phyloP scores from a whole-genome alignment of 2,797 vertebrate species.

The Phaenicophaeus curvirostris region DNA sequence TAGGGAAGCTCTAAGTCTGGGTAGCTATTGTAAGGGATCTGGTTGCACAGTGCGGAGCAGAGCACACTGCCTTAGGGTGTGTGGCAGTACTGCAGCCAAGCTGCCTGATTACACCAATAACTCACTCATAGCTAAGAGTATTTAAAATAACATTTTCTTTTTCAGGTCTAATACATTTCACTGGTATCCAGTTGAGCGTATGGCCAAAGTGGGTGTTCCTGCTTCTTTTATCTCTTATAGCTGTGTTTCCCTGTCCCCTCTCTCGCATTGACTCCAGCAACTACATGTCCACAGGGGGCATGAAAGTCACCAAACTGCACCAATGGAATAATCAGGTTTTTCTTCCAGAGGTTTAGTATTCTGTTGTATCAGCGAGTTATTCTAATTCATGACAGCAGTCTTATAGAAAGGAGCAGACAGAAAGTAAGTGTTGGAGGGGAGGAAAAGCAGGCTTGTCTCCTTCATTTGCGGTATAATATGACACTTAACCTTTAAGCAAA shows the following conservation, averaged over 20 bases:
- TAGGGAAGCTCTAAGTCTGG: background rate
- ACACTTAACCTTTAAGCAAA: background rate
- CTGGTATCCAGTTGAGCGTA: background rate
- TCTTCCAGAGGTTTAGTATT: background rate
- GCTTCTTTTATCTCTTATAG: background rate
- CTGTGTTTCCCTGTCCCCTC: background rate
- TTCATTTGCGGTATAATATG: background rate
- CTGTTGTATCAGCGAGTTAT: background rate
- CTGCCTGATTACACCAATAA: background rate
- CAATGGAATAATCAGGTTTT: background rate
- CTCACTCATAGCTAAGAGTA: background rate
- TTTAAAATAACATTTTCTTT: slow-evolving; percentile 1
- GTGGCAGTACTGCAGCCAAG: background rate
- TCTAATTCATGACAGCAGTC: background rate
- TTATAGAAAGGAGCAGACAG: background rate
- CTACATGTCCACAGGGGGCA: background rate
- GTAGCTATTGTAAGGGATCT: background rate
- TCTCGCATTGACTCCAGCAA: background rate
- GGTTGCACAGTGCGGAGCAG: background rate
- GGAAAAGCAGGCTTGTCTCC: background rate
- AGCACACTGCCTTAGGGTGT: background rate
- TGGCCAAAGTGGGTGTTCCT: background rate
- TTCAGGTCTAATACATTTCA: background rate
- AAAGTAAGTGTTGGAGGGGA: background rate
- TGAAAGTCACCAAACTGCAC: background rate